A percentile compares a stretch with the other conserved stretches of the same genome.
These are phyloP conservation scores for Brachionichthys hirsutus DNA, from an alignment of 2,113 vertebrate species.

Conservation along the genomic window DNA sequence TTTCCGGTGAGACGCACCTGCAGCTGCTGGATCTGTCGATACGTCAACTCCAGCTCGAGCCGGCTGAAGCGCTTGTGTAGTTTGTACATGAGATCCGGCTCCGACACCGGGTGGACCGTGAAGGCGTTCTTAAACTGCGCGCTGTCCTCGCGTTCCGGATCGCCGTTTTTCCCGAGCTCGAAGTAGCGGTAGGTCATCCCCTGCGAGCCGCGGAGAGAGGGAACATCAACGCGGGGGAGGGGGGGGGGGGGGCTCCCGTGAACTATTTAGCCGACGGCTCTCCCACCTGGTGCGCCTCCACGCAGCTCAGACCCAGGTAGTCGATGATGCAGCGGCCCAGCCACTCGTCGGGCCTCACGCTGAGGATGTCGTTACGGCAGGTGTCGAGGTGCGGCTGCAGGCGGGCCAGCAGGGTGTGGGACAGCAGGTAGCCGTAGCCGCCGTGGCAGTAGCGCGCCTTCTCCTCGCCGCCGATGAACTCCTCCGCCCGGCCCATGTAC, in stretches of 20 bases:
- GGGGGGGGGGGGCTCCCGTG: no score
- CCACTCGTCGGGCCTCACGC: slow-evolving; percentile 94
- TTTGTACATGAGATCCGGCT: slow-evolving; percentile 90
- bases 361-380: slow-evolving; percentile 95
- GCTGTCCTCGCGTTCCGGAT: slow-evolving; percentile 87
- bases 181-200: slow-evolving; percentile 89
- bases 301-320: slow-evolving; percentile 87
- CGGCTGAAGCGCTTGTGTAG: slow-evolving; percentile 92
- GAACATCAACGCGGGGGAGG: not conserved
- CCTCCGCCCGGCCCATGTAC: slow-evolving; percentile 90
- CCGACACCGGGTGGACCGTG: slow-evolving; percentile 88
- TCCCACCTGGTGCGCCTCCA: slow-evolving; percentile 88
- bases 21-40: slow-evolving; percentile 90
- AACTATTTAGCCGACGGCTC: no score
- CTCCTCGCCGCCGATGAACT: slow-evolving; percentile 93
- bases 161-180: slow-evolving; percentile 89
- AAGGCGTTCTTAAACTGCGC: slow-evolving; percentile 84
- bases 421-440: slow-evolving; percentile 93
- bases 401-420: slow-evolving; percentile 87
- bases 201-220: slow-evolving; percentile 61
- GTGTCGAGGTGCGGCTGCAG: slow-evolving; percentile 87
- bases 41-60: slow-evolving; percentile 87
- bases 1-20: slow-evolving; percentile 80
- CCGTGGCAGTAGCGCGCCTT: slow-evolving; percentile 92
- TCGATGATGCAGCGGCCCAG: slow-evolving; percentile 97